phyloP scores from a whole-genome alignment of 2,113 vertebrate genomes.

The Pelusios castaneus region DNA sequence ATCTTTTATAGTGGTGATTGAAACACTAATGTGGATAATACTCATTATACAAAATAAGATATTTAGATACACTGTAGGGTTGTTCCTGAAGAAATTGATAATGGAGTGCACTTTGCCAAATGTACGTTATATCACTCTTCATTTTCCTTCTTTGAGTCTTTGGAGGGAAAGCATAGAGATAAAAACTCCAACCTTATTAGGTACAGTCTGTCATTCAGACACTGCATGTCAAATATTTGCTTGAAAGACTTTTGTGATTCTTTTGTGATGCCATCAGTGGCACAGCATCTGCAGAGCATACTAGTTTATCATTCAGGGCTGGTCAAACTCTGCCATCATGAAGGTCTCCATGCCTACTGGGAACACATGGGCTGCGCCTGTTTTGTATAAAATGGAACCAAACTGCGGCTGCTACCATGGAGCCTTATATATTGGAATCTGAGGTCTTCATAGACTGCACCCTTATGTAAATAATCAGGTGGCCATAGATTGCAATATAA shows the following conservation, averaged over 20 bases:
- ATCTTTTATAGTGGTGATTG: neutral
- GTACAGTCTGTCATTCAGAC: neutral
- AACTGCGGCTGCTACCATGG: neutral
- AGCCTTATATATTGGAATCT: neutral
- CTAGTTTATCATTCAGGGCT: neutral
- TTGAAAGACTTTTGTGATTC: neutral
- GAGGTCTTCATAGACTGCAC: neutral
- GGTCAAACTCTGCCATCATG: neutral
- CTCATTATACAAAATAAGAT: neutral
- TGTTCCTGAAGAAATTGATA: neutral
- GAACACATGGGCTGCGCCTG: neutral
- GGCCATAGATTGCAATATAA: too few relatives aligned
- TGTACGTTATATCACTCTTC: neutral
- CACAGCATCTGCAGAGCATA: neutral
- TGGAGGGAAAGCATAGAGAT: neutral
- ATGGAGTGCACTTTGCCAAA: slow-evolving; percentile 8
- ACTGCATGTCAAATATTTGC: neutral
- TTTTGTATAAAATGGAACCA: neutral
- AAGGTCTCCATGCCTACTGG: neutral
- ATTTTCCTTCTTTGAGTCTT: neutral
- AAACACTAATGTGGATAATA: neutral
- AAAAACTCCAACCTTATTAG: neutral
- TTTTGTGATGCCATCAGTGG: neutral
- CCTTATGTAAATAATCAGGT: neutral
- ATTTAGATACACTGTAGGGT: neutral